phyloP scores from a whole-genome alignment of 2,888 invertebrate genomes.

The Apoda limacodes region DNA sequence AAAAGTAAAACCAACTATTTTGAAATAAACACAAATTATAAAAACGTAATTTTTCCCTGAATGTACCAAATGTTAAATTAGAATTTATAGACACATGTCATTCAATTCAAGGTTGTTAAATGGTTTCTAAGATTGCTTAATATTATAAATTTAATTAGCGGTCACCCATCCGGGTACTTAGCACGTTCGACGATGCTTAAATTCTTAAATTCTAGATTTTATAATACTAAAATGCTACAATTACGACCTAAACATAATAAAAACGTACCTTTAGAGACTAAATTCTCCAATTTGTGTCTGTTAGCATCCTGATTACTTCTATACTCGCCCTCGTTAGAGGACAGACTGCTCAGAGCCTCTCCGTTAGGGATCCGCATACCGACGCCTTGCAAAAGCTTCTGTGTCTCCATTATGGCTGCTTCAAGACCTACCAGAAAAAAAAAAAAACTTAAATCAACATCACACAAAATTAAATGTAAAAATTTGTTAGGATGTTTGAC shows the following conservation, averaged over 20 bases:
- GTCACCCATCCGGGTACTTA: no score
- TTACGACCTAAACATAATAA: no score
- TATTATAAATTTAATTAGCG: no score
- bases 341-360: constrained; percentile 27
- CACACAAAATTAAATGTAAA: not conserved
- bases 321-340: constrained; percentile 38
- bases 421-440: constrained; percentile 48
- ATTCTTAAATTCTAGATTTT: no score
- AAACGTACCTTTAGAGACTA: constrained; percentile 54
- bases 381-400: constrained; percentile 66
- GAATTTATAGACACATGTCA: no score
- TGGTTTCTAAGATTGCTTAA: no score
- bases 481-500: not conserved
- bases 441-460: not conserved
- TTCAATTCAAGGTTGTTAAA: no score
- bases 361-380: constrained; percentile 32
- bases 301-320: constrained; percentile 29
- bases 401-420: constrained; percentile 69
- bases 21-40: not conserved
- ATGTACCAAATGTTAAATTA: no score
- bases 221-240: no score
- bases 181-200: no score
- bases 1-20: not conserved
- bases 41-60: not conserved
- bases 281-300: constrained; percentile 40